Percentiles rank a stretch among this genome's conserved stretches.
These are phyloP conservation scores for Temnothorax unifasciatus DNA, from an alignment of 2,888 invertebrate species.

Conservation along the genomic window DNA sequence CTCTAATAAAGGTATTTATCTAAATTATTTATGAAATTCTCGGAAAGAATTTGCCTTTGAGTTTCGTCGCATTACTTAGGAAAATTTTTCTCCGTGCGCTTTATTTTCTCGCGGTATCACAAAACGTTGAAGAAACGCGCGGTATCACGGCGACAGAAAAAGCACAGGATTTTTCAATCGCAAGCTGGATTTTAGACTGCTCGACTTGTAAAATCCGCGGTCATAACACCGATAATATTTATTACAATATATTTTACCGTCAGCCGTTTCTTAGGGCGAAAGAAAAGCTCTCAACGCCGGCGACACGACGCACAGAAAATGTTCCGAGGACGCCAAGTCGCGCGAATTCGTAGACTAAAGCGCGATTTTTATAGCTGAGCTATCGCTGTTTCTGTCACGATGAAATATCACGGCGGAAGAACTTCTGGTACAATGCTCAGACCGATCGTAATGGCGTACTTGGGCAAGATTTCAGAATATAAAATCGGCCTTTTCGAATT, in stretches of 20 bases:
- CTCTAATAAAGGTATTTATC: not conserved
- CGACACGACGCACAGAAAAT: slow-evolving; percentile 48
- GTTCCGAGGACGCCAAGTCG: slow-evolving; percentile 41
- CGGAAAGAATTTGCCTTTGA: not conserved
- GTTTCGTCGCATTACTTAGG: not conserved
- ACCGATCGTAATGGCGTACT: slow-evolving; percentile 44
- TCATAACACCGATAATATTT: slow-evolving; percentile 42
- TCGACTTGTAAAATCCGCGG: slow-evolving; percentile 32
- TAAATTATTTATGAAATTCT: not conserved
- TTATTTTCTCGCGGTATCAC: not conserved
- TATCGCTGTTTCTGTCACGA: slow-evolving; percentile 54
- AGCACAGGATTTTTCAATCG: slow-evolving; percentile 2
- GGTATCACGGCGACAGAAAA: not conserved
- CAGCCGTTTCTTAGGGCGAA: slow-evolving; percentile 32
- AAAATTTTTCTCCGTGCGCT: not conserved
- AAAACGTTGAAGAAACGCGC: not conserved
- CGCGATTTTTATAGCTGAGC: slow-evolving; percentile 57
- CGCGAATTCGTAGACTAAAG: slow-evolving; percentile 52
- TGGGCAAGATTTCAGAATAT: slow-evolving; percentile 37
- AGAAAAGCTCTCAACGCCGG: slow-evolving; percentile 53
- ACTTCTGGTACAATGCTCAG: slow-evolving; percentile 47
- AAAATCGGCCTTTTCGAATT: slow-evolving; percentile 32
- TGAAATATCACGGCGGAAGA: slow-evolving; percentile 47
- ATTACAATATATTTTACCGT: slow-evolving; percentile 52
- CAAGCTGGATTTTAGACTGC: slow-evolving; percentile 28